These are phyloP conservation scores for Pocillopora verrucosa DNA, from an alignment of 64 coral and sea anemone genomes.

Conservation along the genomic window DNA sequence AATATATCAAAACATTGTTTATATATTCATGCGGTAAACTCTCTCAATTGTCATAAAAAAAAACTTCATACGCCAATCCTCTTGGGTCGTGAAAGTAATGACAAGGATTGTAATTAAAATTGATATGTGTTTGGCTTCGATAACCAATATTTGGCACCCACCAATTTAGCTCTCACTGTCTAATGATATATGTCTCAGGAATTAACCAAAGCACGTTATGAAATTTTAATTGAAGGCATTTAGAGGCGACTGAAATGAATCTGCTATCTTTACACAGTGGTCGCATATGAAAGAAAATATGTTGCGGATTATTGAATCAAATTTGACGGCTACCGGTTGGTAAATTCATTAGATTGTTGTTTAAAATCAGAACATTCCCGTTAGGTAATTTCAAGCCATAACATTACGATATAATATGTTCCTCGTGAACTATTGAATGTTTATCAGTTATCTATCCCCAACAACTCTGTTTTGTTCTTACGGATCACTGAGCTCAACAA, in stretches of 20 bases:
- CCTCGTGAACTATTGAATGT: too few relatives aligned
- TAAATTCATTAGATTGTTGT: background rate
- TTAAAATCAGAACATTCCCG: background rate
- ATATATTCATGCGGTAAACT: too few relatives aligned
- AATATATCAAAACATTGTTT: too few relatives aligned
- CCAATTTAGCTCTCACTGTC: background rate
- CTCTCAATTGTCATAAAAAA: too few relatives aligned
- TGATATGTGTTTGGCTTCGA: background rate
- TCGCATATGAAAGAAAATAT: background rate
- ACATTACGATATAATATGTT: too few relatives aligned
- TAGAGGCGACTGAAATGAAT: background rate
- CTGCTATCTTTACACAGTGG: background rate
- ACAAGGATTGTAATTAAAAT: background rate
- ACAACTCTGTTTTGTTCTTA: too few relatives aligned
- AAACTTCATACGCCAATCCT: background rate
- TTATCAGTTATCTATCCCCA: too few relatives aligned
- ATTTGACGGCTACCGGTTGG: background rate
- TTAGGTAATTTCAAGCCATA: background rate
- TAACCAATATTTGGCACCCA: background rate
- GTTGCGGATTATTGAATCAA: background rate
- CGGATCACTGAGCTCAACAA: too few relatives aligned
- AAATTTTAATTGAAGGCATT: slow-evolving; percentile 21
- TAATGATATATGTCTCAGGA: background rate
- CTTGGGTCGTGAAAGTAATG: background rate
- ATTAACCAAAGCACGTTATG: slow-evolving; percentile 8